A percentile compares a stretch with the other conserved stretches of the same genome.
phyloP scores from a whole-genome alignment of 2,797 vertebrate genomes.

The Meda fulgida region DNA sequence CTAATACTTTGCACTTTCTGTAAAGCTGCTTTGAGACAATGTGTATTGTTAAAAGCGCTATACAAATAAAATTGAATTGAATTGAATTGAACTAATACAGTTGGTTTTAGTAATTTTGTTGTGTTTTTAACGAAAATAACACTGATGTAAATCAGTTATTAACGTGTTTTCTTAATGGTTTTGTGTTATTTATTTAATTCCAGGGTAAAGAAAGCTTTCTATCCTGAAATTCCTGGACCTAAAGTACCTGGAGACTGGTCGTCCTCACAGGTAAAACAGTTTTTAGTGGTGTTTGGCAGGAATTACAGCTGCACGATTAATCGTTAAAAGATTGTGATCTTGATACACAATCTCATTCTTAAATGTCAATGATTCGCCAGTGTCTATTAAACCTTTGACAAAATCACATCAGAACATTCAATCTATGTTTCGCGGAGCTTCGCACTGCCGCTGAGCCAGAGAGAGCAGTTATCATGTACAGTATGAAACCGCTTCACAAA shows the following conservation, averaged over 20 bases:
- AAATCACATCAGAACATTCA: too few relatives aligned
- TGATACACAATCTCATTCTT: not conserved
- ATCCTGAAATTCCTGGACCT: slow-evolving; percentile 95
- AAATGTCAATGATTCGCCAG: not conserved
- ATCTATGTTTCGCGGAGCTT: too few relatives aligned
- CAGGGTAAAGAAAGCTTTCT: slow-evolving; percentile 96
- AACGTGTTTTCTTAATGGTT: not conserved
- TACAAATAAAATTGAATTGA: too few relatives aligned
- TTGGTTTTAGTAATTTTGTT: not conserved
- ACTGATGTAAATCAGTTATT: not conserved
- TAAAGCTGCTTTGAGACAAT: too few relatives aligned
- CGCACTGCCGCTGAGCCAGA: too few relatives aligned
- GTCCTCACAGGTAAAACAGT: slow-evolving; percentile 69
- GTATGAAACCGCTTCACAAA: too few relatives aligned
- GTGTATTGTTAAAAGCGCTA: too few relatives aligned
- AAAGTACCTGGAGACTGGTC: slow-evolving; percentile 81
- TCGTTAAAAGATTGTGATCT: too few relatives aligned
- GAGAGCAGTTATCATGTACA: too few relatives aligned
- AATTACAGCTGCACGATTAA: not conserved
- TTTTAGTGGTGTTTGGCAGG: not conserved
- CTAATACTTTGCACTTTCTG: too few relatives aligned
- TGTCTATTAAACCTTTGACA: too few relatives aligned
- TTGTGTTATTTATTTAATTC: slow-evolving; percentile 56
- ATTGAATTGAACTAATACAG: too few relatives aligned
- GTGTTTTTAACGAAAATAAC: not conserved